Percentiles rank a stretch among this genome's conserved stretches.
Conservation (phyloP, 2,113 vertebrate species). For the Cairina moschata region DNA sequence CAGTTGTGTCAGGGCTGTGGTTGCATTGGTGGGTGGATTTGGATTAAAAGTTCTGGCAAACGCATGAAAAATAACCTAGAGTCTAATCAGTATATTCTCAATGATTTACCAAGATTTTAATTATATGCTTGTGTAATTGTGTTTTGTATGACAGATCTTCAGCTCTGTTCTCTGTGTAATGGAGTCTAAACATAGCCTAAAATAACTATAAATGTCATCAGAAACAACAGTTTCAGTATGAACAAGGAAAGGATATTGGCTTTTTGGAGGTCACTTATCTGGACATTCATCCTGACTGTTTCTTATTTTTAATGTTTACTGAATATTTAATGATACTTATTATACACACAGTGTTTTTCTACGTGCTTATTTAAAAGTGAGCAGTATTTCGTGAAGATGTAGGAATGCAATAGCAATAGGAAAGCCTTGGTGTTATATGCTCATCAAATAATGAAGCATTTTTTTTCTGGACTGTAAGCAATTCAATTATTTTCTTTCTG, state of each 20-base stretch:
- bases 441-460: constrained; percentile 60
- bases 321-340: constrained; percentile 37
- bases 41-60: neutral
- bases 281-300: neutral
- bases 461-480: constrained; percentile 65
- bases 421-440: constrained; percentile 23
- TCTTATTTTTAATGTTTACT: constrained; percentile 13
- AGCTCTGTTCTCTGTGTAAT: neutral
- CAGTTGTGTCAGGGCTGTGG: neutral
- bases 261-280: constrained; percentile 18
- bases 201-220: constrained; percentile 29
- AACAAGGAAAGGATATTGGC: neutral
- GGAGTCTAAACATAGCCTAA: constrained; percentile 24
- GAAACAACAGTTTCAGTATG: neutral
- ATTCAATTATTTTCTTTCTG: constrained; percentile 80
- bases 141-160: constrained; percentile 12
- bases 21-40: neutral
- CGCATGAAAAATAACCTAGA: neutral
- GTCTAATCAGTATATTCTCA: neutral
- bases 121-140: constrained; percentile 19
- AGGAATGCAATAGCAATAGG: constrained; percentile 13
- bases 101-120: constrained; percentile 35
- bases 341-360: neutral
- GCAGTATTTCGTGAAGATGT: constrained; percentile 7
- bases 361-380: constrained; percentile 4